Conservation (phyloP, 2,113 vertebrate genomes). For the Pterocles gutturalis region DNA sequence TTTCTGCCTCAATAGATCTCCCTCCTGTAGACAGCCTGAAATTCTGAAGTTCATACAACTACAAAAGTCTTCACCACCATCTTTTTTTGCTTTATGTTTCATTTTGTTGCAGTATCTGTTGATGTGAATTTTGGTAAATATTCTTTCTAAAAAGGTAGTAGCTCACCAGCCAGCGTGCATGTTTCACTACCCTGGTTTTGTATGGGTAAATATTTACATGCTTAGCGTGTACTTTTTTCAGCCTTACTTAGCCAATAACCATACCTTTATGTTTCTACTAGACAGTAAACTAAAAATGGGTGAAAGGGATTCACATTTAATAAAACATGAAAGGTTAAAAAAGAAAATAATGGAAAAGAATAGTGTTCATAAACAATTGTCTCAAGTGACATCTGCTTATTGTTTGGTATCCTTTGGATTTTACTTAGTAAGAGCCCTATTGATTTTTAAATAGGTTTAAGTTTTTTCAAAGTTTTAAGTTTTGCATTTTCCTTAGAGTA, state of each 20-base stretch:
- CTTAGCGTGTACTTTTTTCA: neutral
- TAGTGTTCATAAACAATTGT: neutral
- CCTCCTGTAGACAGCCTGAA: neutral
- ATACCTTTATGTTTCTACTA: neutral
- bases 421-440: neutral
- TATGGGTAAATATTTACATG: neutral
- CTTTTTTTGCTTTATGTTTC: neutral
- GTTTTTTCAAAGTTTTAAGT: neutral
- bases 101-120: neutral
- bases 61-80: neutral
- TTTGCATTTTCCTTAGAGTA: neutral
- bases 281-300: neutral
- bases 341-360: neutral
- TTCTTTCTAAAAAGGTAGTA: neutral
- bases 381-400: neutral
- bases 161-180: neutral
- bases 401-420: neutral
- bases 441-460: neutral
- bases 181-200: neutral
- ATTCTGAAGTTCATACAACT: neutral
- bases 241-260: neutral
- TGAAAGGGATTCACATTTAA: neutral
- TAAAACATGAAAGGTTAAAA: neutral
- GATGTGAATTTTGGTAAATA: neutral
- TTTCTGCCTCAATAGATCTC: neutral